phyloP scores from a whole-genome alignment of 1,140 invertebrate genomes.

The Pseudachorutes palmiensis region DNA sequence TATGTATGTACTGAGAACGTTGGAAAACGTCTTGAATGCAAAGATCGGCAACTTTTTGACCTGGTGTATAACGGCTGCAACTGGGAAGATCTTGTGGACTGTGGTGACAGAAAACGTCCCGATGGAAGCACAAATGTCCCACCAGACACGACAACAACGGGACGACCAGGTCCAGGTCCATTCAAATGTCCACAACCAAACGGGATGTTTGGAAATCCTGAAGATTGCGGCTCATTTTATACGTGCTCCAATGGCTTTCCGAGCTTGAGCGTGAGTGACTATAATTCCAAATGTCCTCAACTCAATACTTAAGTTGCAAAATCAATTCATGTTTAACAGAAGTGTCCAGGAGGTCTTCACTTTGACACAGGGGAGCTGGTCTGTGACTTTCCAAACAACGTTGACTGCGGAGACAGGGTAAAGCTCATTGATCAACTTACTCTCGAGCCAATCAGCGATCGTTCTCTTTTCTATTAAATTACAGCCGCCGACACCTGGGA shows the following conservation, averaged over 20 bases:
- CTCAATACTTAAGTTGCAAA: too few species aligned
- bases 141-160: neutral
- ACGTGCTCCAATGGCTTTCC: slow-evolving; percentile 1
- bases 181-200: slow-evolving; percentile 15
- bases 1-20: too few species aligned
- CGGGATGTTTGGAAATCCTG: slow-evolving; percentile 11
- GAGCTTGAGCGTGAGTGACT: too few species aligned
- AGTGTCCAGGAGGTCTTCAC: neutral
- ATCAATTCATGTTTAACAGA: neutral
- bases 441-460: too few species aligned
- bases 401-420: slow-evolving; percentile 22
- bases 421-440: neutral
- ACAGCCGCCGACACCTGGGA: too few species aligned
- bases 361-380: neutral
- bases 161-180: neutral
- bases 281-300: too few species aligned
- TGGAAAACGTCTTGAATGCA: neutral
- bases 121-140: neutral
- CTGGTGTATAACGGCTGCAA: slow-evolving; percentile 1
- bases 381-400: slow-evolving; percentile 16
- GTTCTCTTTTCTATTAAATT: too few species aligned
- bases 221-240: slow-evolving; percentile 19
- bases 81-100: neutral
- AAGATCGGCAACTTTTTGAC: neutral
- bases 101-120: neutral